phyloP scores from a whole-genome alignment of 2,113 vertebrate genomes.

The Noturus placidus region DNA sequence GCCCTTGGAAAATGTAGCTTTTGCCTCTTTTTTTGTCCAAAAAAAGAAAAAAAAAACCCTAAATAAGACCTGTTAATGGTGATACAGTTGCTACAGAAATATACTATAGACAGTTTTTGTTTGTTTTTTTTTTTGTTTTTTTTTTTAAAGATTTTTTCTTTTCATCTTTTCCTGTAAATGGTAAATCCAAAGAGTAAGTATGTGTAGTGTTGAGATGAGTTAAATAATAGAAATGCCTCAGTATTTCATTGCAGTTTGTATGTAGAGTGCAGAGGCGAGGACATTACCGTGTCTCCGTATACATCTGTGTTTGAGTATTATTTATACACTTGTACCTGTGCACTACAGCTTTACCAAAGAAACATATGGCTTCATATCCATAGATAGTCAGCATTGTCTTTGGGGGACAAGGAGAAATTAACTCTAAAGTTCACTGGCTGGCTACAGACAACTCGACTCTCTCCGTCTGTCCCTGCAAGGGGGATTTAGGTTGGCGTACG shows the following conservation, averaged over 20 bases:
- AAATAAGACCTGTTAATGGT: slow-evolving; percentile 25
- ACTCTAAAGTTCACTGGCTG: slow-evolving; percentile 37
- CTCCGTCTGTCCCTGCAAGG: background rate
- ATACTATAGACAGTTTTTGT: slow-evolving; percentile 60
- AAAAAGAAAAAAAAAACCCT: slow-evolving; percentile 14
- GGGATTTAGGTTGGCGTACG: slow-evolving; percentile 28
- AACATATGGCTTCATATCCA: slow-evolving; percentile 99
- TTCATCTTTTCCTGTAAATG: slow-evolving; percentile 52
- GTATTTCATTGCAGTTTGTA: slow-evolving; percentile 58
- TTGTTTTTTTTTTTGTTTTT: background rate
- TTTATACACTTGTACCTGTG: slow-evolving; percentile 56
- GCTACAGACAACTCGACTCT: slow-evolving; percentile 38
- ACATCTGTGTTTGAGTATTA: slow-evolving; percentile 44
- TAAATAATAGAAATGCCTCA: slow-evolving; percentile 63
- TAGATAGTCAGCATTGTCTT: slow-evolving; percentile 81
- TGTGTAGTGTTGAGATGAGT: slow-evolving; percentile 26
- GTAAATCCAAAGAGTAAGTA: slow-evolving; percentile 25
- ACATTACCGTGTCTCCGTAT: slow-evolving; percentile 37
- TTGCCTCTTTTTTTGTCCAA: slow-evolving; percentile 50
- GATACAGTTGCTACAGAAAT: slow-evolving; percentile 39
- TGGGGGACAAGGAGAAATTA: slow-evolving; percentile 54
- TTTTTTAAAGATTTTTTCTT: slow-evolving; percentile 57
- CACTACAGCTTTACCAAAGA: slow-evolving; percentile 71
- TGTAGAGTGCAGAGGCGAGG: slow-evolving; percentile 45
- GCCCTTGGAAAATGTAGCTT: slow-evolving; percentile 73